Evolutionary conservation across 2,113 vertebrate species (phyloP).

Genomic region (Zosterops japonicus): DNA sequence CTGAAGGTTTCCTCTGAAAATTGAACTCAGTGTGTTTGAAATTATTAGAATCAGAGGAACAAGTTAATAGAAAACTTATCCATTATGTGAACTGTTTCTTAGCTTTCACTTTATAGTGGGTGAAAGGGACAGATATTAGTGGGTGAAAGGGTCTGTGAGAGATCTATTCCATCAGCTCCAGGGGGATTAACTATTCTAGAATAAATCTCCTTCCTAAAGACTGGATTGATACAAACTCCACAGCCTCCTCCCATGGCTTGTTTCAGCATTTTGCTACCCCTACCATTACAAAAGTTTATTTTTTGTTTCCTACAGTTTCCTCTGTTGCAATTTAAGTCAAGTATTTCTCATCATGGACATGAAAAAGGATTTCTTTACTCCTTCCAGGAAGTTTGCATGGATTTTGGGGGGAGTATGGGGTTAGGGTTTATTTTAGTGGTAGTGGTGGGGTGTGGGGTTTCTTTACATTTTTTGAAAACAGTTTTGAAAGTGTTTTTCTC

Average conservation of each 20-base stretch:
- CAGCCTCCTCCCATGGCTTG: background rate
- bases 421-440: background rate
- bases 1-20: background rate
- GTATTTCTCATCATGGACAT: background rate
- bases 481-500: background rate
- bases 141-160: background rate
- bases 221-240: background rate
- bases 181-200: background rate
- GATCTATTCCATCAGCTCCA: background rate
- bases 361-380: background rate
- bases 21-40: background rate
- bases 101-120: background rate
- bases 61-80: background rate
- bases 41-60: background rate
- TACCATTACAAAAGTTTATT: background rate
- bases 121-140: background rate
- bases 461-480: background rate
- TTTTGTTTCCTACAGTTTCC: background rate
- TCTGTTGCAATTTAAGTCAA: background rate
- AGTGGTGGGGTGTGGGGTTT: accelerated
- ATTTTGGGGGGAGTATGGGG: accelerated
- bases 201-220: background rate
- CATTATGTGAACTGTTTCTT: background rate
- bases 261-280: background rate
- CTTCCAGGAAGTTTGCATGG: background rate